Evolutionary conservation across 2,113 vertebrate genomes (phyloP), one percentile per base, ranked within the genome.

Genomic region (Zosterops pallidus): DNA sequence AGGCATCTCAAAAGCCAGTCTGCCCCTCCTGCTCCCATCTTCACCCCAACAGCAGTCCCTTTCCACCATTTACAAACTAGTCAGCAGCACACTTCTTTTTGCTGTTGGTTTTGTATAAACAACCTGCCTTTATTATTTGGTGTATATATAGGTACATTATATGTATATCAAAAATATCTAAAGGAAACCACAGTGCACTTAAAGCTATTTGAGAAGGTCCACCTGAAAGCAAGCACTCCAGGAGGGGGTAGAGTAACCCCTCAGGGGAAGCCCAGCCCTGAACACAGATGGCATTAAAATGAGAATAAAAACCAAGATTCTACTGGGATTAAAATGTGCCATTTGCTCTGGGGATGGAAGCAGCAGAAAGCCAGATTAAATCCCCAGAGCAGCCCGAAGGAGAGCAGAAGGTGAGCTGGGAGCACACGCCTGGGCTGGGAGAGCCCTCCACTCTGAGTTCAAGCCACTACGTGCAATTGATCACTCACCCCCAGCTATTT

Each of bases 291-390:
- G 50, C 60, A 70, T 92, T 77, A 74, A 88, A 87, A 74, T 23
- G 42, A 83, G 63, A 88, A 62, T 28, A 92, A 74, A 92, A 89
- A 41, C 1, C 8, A 26, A 50, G 53, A 75, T 24, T 88, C 67
- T 88, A 56, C 44, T n/a, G 88, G 46, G 92, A 96, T 97, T 96
- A 96, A 93, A 93, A 76, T 44, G 64, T 85, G 79, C 62, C 41
- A 84, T 94, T 97, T 94, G 86, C 82, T 94, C 82, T 42, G 71
- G 37, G 49, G 55, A 91, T 79, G 42, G 87, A 95, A 91, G 55
- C 56, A 90, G 75, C 44, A 55, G 85, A 93, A 95, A 95, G 9
- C 26, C 77, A 86, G 92, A 96, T 95, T 96, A 97, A 95, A 86
- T n/a, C 76, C 81, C 62, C 9, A 26, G 71, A 87, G 33, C 71